Evolutionary conservation across 2,888 invertebrate species (phyloP).

Genomic region (Drosophila fungiperda): DNA sequence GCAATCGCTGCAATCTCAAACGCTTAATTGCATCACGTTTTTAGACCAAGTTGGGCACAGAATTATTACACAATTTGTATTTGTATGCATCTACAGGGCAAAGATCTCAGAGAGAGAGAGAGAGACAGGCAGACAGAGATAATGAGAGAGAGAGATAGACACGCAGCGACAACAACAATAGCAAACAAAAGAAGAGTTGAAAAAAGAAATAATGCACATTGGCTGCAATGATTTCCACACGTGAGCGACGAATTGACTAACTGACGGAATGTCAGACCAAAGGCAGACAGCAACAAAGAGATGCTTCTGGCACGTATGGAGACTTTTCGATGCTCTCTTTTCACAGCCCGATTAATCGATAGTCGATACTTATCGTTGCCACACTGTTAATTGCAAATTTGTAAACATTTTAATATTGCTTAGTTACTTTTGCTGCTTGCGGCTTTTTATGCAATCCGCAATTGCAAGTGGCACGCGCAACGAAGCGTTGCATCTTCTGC

Average conservation of each 20-base stretch:
- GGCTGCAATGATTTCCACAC: constrained; percentile 70
- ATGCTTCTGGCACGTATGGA: neutral
- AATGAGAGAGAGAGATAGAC: constrained; percentile 3
- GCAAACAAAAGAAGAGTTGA: constrained; percentile 32
- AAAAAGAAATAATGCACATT: constrained; percentile 68
- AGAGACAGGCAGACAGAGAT: neutral
- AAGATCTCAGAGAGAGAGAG: constrained; percentile 32
- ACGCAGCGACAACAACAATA: constrained; percentile 1
- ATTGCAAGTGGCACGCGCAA: constrained; percentile 65
- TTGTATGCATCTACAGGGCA: constrained; percentile 13
- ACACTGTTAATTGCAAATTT: constrained; percentile 1
- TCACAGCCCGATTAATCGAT: neutral
- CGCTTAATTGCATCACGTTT: constrained; percentile 81
- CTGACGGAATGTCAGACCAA: constrained; percentile 37
- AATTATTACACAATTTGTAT: constrained; percentile 77
- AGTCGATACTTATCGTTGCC: neutral
- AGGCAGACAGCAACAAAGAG: neutral
- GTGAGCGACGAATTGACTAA: constrained; percentile 58
- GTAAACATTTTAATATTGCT: constrained; percentile 14
- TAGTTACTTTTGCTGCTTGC: constrained; percentile 40
- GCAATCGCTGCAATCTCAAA: constrained; percentile 56
- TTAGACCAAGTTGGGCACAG: constrained; percentile 71
- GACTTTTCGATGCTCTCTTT: constrained; percentile 6
- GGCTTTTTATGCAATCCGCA: constrained; percentile 56
- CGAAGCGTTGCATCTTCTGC: constrained; percentile 71